Evolutionary conservation across 2,888 invertebrate species (phyloP).

Genomic region (Ichneumoninae sp.): DNA sequence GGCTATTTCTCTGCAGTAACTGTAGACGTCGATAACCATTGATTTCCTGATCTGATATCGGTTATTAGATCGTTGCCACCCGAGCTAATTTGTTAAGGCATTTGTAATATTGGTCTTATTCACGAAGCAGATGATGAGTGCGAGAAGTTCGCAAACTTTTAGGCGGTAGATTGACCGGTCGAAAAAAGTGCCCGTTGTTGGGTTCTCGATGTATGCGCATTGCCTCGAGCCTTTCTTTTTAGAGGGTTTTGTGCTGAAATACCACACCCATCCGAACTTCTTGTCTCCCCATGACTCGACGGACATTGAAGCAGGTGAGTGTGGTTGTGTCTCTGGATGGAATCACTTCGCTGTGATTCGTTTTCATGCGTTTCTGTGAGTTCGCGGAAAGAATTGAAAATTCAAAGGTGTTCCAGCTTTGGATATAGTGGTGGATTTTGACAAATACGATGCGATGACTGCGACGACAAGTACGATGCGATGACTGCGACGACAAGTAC

Average conservation of each 20-base stretch:
- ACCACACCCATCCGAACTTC: slow-evolving; percentile 43
- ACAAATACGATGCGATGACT: no score
- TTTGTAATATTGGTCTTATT: background rate
- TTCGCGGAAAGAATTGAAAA: no score
- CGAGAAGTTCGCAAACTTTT: background rate
- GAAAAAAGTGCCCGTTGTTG: no score
- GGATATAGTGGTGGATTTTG: no score
- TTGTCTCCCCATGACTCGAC: background rate
- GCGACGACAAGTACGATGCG: no score
- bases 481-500: no score
- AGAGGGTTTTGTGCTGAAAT: slow-evolving; percentile 20
- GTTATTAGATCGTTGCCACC: slow-evolving; percentile 7
- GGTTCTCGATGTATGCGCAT: background rate
- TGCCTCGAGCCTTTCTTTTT: slow-evolving; percentile 45
- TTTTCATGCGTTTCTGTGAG: no score
- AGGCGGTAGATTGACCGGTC: no score
- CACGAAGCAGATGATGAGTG: background rate
- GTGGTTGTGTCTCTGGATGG: no score
- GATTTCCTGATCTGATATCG: background rate
- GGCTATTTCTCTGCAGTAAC: slow-evolving; percentile 54
- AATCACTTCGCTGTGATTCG: no score
- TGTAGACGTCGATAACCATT: slow-evolving; percentile 54
- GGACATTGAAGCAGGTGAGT: no score
- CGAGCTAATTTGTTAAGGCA: slow-evolving; percentile 24
- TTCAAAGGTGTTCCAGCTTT: no score